A percentile compares a stretch with the other conserved stretches of the same genome.
Conservation (phyloP, 2,113 vertebrate genomes). For the Shinisaurus crocodilurus region DNA sequence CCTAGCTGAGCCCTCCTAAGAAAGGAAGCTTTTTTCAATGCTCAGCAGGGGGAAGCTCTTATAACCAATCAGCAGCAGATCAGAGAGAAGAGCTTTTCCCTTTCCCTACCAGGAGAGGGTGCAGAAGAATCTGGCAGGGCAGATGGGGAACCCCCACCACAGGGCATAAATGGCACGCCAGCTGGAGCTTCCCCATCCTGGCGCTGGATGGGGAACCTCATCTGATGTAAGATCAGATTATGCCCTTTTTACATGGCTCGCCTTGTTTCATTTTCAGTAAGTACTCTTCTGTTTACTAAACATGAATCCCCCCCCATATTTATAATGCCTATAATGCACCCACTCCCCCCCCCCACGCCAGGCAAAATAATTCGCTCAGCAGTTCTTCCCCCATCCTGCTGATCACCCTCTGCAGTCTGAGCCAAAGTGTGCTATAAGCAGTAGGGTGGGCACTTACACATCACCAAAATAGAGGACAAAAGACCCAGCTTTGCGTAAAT, state of each 20-base stretch:
- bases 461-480: too few relatives aligned
- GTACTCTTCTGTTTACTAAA: neutral
- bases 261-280: neutral
- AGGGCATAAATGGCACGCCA: too few relatives aligned
- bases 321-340: neutral
- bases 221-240: neutral
- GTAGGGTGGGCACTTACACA: too few relatives aligned
- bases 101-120: too few relatives aligned
- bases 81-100: too few relatives aligned
- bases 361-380: neutral
- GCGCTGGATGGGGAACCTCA: neutral
- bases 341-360: neutral
- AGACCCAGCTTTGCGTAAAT: too few relatives aligned
- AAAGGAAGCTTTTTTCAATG: too few relatives aligned
- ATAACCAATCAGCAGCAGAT: too few relatives aligned
- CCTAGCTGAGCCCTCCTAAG: too few relatives aligned
- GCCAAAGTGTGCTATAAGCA: neutral
- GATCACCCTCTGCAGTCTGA: neutral
- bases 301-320: neutral
- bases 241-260: neutral
- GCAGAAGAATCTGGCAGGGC: too few relatives aligned
- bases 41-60: too few relatives aligned
- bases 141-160: too few relatives aligned
- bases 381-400: neutral
- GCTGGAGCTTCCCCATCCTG: neutral